Evolutionary conservation across 2,888 invertebrate species (phyloP), one percentile per base, ranked within the genome.

Genomic region (Cephus rjabovi): DNA sequence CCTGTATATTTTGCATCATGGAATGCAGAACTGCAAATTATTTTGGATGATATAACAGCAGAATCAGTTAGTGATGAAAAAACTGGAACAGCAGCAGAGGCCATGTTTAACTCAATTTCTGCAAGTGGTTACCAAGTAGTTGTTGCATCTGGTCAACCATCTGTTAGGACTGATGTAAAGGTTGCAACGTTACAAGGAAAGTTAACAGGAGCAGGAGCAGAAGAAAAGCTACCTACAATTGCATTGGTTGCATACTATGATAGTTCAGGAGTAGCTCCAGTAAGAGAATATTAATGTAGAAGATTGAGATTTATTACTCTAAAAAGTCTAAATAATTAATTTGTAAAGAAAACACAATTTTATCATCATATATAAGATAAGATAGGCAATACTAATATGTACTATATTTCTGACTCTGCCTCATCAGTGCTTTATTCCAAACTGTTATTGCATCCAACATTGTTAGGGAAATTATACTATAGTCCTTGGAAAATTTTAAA

Each of bases 41-140:
- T 98, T 78, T 93, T 97, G 80, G 92, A 93, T 34, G 97, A 97
- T 88, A 93, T 98, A 31, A 94, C 95, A 69, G 93, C 93, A 83
- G 95, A 95, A 85, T 94, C 94, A 82, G 93, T 94, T 75, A 94
- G 94, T 0, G 95, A 96, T 87, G 95, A 96, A 82, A 93, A 95
- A 92, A 92, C 94, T 91, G 94, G 95, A 69, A 96, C 97, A 0
- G 98, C 97, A 0, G 92, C 96, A 15, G 96, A 97, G 89, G 97
- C 97, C 11, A 93, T 98, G 91, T 92, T 98, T 79, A 96, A 96
- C 88, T 95, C 97, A 23, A 95, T 98, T n/a, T 96, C 97, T 31
- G 98, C 97, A 0, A 98, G 98, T 93, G 98, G 98, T 12, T 98
- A 98, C 92, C 98, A 98, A 92, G 95, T 98, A 88, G 97, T 97